Percentiles rank a stretch among this genome's conserved stretches.
phyloP scores from a whole-genome alignment of 2,888 invertebrate species.

The Drosophila kambysellisi region DNA sequence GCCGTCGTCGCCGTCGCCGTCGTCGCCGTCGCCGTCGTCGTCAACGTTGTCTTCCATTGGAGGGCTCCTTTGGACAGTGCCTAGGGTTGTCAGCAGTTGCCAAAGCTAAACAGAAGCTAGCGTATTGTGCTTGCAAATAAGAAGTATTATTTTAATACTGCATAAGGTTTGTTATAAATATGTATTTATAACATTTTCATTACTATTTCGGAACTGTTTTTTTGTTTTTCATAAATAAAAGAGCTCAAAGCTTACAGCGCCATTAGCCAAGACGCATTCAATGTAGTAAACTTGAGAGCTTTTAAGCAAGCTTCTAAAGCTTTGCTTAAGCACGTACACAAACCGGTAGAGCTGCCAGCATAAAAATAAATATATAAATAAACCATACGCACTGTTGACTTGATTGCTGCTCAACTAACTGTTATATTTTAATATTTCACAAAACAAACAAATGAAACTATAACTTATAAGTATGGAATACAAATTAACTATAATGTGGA shows the following conservation, averaged over 20 bases:
- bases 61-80: constrained; percentile 40
- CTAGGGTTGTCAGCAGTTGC: constrained; percentile 42
- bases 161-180: neutral
- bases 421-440: neutral
- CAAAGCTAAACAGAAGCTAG: neutral
- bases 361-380: constrained; percentile 11
- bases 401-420: no score
- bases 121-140: neutral
- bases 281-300: constrained; percentile 31
- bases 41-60: constrained; percentile 51
- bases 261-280: constrained; percentile 26
- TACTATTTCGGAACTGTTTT: neutral
- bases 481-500: neutral
- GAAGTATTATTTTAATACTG: neutral
- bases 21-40: constrained; percentile 43
- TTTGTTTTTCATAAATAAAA: neutral
- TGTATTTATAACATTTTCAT: neutral
- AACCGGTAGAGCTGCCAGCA: constrained; percentile 49
- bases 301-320: neutral
- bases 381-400: constrained; percentile 49
- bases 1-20: constrained; percentile 46
- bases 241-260: constrained; percentile 11
- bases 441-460: neutral
- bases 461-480: neutral
- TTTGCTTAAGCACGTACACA: constrained; percentile 25